These are phyloP conservation scores for Drosophila ohnishii DNA, from an alignment of 1,140 invertebrate species.

Conservation along the genomic window DNA sequence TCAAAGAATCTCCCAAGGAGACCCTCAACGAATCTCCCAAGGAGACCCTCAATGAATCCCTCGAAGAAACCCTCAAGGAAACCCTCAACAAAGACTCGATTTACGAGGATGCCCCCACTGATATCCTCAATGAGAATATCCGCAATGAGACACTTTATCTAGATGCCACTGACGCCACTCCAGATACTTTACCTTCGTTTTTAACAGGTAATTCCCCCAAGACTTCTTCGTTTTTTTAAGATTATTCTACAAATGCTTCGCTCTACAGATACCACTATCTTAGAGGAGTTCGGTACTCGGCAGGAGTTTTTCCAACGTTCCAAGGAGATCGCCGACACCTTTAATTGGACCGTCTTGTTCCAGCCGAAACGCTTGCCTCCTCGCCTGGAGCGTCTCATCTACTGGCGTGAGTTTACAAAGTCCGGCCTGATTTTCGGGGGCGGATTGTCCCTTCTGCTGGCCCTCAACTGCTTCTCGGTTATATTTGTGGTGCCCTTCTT, in stretches of 20 bases:
- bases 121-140: not conserved
- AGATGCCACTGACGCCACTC: not conserved
- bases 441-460: slow-evolving; percentile 92
- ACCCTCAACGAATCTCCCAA: too few relatives aligned
- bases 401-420: slow-evolving; percentile 97
- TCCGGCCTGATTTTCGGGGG: slow-evolving; percentile 95
- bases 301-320: not conserved
- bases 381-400: slow-evolving; percentile 94
- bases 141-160: not conserved
- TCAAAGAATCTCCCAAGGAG: too few relatives aligned
- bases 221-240: not conserved
- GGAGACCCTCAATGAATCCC: not conserved
- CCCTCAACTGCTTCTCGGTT: slow-evolving; percentile 96
- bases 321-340: not conserved
- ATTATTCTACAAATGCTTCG: not conserved
- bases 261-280: not conserved
- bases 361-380: not conserved
- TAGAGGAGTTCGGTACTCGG: not conserved
- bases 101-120: too few relatives aligned
- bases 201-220: not conserved
- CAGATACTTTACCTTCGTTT: not conserved
- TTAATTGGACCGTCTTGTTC: not conserved
- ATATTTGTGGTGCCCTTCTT: slow-evolving; percentile 97
- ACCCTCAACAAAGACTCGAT: not conserved
- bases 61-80: not conserved